Conservation (phyloP, 2,888 invertebrate species). For the Phyllotreta cruciferae region DNA sequence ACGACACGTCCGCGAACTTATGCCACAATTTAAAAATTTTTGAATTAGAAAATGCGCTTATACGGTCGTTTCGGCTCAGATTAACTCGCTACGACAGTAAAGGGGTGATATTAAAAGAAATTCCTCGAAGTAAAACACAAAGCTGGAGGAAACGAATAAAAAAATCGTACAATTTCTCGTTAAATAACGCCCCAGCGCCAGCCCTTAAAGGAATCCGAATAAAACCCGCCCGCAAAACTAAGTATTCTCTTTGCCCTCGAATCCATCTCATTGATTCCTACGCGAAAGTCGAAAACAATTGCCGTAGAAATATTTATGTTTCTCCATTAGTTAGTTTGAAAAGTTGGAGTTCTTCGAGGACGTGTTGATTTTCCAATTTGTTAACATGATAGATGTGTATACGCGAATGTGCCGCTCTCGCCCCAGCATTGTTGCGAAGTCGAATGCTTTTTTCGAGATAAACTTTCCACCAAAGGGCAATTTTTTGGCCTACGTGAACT, state of each 20-base stretch:
- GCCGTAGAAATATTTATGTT: slow-evolving; percentile 31
- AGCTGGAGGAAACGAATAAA: no score
- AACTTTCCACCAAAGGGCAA: not conserved
- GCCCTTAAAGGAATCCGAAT: not conserved
- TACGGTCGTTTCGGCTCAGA: no score
- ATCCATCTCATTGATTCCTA: slow-evolving; percentile 22
- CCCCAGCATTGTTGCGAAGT: slow-evolving; percentile 17
- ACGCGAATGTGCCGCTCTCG: slow-evolving; percentile 11
- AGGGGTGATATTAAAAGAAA: no score
- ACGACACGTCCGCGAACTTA: no score
- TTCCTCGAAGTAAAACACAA: no score
- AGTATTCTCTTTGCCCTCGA: not conserved
- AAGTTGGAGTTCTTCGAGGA: slow-evolving; percentile 32
- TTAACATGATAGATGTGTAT: slow-evolving; percentile 30
- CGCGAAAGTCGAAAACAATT: slow-evolving; percentile 25
- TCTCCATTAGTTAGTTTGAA: slow-evolving; percentile 33
- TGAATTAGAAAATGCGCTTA: no score
- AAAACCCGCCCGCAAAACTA: slow-evolving; percentile 6
- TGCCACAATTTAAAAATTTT: no score
- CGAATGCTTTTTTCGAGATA: slow-evolving; percentile 16
- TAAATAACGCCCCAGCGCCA: not conserved
- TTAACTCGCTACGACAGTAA: no score
- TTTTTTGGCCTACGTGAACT: no score
- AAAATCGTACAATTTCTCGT: not conserved
- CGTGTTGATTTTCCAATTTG: slow-evolving; percentile 35